These are phyloP conservation scores for Leptinotarsa undecemlineata DNA, from an alignment of 1,140 invertebrate genomes.

Conservation along the genomic window DNA sequence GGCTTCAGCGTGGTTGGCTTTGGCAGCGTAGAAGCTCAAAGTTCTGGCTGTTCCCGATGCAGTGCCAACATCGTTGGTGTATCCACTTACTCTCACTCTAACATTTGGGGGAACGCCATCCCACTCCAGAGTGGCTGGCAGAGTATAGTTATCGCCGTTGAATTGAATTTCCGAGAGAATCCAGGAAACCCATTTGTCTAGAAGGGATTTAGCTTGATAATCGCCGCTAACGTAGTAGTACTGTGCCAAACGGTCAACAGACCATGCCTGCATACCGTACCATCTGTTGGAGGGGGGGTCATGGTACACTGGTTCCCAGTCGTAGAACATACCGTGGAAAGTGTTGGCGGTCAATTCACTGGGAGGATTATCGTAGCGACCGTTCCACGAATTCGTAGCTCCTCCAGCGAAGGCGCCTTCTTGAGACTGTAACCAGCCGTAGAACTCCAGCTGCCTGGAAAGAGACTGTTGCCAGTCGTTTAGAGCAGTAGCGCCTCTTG, in stretches of 20 bases:
- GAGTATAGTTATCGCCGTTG: constrained; percentile 23
- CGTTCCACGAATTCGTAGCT: constrained; percentile 39
- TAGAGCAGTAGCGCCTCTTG: constrained; percentile 36
- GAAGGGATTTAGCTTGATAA: constrained; percentile 28
- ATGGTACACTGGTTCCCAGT: constrained; percentile 40
- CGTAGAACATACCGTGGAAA: constrained; percentile 42
- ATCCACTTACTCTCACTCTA: constrained; percentile 23
- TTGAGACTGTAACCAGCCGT: constrained; percentile 33
- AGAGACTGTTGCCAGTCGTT: constrained; percentile 34
- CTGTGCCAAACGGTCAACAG: constrained; percentile 38
- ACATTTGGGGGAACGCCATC: constrained; percentile 35
- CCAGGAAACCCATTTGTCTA: constrained; percentile 37
- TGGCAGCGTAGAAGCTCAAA: constrained; percentile 35
- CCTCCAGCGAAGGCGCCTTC: constrained; percentile 38
- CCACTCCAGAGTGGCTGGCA: constrained; percentile 34
- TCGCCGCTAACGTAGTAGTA: constrained; percentile 39
- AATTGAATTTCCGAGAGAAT: constrained; percentile 29
- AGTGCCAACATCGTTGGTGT: constrained; percentile 29
- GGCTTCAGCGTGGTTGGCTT: constrained; percentile 30
- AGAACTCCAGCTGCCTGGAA: constrained; percentile 37
- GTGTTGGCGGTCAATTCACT: constrained; percentile 28
- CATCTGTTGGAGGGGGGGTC: constrained; percentile 42
- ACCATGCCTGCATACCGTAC: constrained; percentile 41
- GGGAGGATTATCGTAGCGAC: constrained; percentile 34
- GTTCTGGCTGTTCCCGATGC: constrained; percentile 33